Evolutionary conservation across 2,797 vertebrate genomes (phyloP).

Genomic region (Epinephelus awoara): DNA sequence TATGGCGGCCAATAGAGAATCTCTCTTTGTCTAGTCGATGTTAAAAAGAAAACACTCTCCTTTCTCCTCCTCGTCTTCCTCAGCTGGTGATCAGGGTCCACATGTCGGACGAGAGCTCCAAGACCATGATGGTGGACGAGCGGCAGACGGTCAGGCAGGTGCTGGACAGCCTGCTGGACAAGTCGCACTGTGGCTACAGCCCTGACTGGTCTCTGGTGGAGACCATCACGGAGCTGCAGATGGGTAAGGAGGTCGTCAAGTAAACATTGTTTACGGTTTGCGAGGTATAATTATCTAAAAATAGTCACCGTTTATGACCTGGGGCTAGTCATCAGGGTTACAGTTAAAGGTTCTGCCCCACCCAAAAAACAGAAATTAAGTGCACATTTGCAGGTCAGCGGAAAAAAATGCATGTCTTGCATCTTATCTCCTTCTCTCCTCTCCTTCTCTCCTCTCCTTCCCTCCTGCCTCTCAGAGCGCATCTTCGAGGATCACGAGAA

Average conservation of each 20-base stretch:
- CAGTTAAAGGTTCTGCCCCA: slow-evolving; percentile 22
- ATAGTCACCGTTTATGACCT: background rate
- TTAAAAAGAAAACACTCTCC: background rate
- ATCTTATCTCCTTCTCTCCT: slow-evolving; percentile 11
- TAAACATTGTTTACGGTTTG: slow-evolving; percentile 16
- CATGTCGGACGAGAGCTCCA: slow-evolving; percentile 99
- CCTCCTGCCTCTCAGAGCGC: slow-evolving; percentile 85
- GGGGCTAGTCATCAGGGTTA: slow-evolving; percentile 14
- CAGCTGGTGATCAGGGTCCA: slow-evolving; percentile 98
- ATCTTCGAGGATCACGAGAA: slow-evolving; percentile 99
- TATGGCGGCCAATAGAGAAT: background rate
- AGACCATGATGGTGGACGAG: slow-evolving; percentile 99
- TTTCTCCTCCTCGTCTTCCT: slow-evolving; percentile 7
- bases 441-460: background rate
- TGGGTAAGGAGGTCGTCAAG: slow-evolving; percentile 88
- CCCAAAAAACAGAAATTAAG: slow-evolving; percentile 30
- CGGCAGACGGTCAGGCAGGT: slow-evolving; percentile 97
- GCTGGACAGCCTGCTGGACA: slow-evolving; percentile 97
- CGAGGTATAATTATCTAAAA: slow-evolving; percentile 8
- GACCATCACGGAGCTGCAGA: slow-evolving; percentile 95
- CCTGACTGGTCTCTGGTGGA: slow-evolving; percentile 98
- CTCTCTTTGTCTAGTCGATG: background rate
- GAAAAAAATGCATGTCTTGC: slow-evolving; percentile 24
- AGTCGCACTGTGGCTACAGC: slow-evolving; percentile 97
- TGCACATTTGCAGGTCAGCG: slow-evolving; percentile 41